Evolutionary conservation across 2,888 invertebrate species (phyloP), one percentile per base, ranked within the genome.

Genomic region (Agapetus fuscipes): DNA sequence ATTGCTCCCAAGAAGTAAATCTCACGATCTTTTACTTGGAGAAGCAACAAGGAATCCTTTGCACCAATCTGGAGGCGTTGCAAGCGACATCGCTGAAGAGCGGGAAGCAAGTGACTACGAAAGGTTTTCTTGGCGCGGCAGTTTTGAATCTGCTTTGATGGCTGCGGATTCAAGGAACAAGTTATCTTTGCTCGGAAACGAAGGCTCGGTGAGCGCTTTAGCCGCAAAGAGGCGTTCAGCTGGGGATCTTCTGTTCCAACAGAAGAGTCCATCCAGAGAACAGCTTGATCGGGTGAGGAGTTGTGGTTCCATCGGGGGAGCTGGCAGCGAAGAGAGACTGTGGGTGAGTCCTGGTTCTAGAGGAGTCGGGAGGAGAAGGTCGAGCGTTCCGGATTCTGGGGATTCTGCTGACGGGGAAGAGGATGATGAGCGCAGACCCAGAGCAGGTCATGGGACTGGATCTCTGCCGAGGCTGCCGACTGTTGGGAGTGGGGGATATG

Each of bases 91-190:
- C 26, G 65, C 64, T 13, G 75, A 76, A 54, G 74, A 75, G 52
- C 78, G 80, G 54, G 85, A 87, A 56, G 80, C 83, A 37, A 88
- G 87, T 68, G 88, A 88, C 56, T 82, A 87, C 67, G 90, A 90
- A 59, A 71, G 89, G 49, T 89, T 89, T 62, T 87, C 87, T 54
- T 90, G 90, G 90, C 76, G 89, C 45, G 90, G 90, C 50, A 89
- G 89, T 64, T 90, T 90, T 61, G 90, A 90, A 59, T 88, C 88
- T n/a, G 87, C 90, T 28, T 66, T 90, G 41, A 74, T 88, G 62
- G 89, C 88, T 9, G 85, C 87, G 2, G 89, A 90, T 60, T 88
- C 87, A 6, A 71, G 88, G 50, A 87, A 83, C 27, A 84, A 83
- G 51, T 61, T 87, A 41, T 76, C 78, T 30, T 60, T 78, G 30